These are phyloP conservation scores for Sebastes taczanowskii DNA, from an alignment of 2,797 vertebrate species.

Conservation along the genomic window DNA sequence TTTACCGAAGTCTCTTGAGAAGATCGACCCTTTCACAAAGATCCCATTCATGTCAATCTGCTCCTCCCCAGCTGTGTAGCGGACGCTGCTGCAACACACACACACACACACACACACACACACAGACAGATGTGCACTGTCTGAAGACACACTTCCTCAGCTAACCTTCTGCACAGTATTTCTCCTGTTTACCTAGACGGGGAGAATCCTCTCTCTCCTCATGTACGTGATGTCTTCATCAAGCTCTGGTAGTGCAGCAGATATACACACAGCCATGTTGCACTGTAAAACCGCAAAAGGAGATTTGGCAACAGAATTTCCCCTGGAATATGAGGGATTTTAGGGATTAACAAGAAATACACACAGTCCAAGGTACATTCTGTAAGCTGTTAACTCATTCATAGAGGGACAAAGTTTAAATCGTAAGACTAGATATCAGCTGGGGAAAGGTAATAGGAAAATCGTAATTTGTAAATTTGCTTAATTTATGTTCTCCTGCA, in stretches of 20 bases:
- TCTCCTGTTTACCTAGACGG: constrained; percentile 7
- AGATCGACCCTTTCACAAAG: constrained; percentile 69
- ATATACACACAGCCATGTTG: neutral
- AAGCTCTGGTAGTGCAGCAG: neutral
- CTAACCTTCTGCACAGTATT: constrained; percentile 8
- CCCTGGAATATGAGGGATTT: constrained; percentile 70
- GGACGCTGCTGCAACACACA: constrained; percentile 25
- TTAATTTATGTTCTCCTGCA: no score
- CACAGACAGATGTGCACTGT: constrained; percentile 38
- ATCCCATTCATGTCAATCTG: constrained; percentile 62
- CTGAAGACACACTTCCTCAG: constrained; percentile 16
- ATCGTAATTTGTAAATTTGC: no score
- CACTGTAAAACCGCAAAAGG: constrained; percentile 32
- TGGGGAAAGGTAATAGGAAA: no score
- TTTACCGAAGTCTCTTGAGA: constrained; percentile 66
- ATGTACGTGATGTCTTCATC: neutral
- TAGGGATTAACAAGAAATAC: constrained; percentile 63
- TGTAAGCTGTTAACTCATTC: constrained; percentile 55
- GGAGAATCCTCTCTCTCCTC: neutral
- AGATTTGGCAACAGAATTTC: constrained; percentile 62
- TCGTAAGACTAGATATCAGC: neutral
- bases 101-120: neutral
- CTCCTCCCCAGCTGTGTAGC: constrained; percentile 62
- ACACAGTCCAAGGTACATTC: constrained; percentile 67
- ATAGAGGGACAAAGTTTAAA: constrained; percentile 14